Evolutionary conservation across 2,113 vertebrate species (phyloP).

Genomic region (Zapus hudsonius): DNA sequence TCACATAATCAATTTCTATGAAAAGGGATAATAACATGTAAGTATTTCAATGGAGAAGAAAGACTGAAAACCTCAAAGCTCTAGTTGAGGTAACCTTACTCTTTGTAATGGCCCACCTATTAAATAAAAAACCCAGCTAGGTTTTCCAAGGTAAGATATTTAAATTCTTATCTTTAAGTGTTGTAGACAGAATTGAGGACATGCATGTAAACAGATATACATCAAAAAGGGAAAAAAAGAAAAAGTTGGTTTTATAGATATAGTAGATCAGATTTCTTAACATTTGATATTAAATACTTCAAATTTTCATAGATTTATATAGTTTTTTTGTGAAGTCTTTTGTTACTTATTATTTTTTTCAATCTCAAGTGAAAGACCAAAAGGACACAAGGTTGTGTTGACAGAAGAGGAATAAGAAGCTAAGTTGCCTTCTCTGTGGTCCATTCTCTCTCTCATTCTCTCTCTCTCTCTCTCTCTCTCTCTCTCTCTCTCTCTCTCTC

Average conservation of each 20-base stretch:
- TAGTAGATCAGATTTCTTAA: neutral
- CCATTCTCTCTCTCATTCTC: neutral
- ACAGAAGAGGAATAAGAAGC: neutral
- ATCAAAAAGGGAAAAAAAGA: neutral
- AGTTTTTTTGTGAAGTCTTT: neutral
- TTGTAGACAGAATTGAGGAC: neutral
- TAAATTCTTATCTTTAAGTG: neutral
- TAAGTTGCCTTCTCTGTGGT: neutral
- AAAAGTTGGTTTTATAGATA: neutral
- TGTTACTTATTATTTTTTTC: neutral
- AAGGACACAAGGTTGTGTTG: neutral
- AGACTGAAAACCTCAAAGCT: neutral
- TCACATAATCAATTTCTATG: no score
- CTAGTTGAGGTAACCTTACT: neutral
- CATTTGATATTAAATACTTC: neutral
- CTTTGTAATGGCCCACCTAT: neutral
- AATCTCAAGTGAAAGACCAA: neutral
- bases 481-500: no score
- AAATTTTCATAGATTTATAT: neutral
- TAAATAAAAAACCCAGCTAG: neutral
- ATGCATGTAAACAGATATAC: neutral
- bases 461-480: neutral
- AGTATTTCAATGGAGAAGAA: neutral
- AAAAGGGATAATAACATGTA: neutral
- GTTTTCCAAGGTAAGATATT: neutral